Conservation (phyloP, 2,888 invertebrate species). For the Cheilosia vernalis region DNA sequence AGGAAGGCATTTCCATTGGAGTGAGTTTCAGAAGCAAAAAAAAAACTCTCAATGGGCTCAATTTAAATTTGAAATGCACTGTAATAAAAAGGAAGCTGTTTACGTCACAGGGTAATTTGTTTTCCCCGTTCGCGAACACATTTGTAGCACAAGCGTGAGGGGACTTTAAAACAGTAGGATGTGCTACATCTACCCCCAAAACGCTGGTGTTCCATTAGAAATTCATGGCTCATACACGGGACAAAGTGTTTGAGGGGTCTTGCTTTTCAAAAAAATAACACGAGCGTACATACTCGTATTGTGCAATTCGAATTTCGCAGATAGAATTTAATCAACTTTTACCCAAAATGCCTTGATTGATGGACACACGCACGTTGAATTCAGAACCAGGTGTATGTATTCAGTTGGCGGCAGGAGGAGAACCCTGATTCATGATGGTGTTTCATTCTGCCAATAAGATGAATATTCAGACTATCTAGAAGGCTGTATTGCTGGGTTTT, state of each 20-base stretch:
- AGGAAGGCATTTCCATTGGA: background rate
- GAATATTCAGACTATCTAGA: no score
- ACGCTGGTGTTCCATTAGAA: constrained; percentile 17
- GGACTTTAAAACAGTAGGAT: background rate
- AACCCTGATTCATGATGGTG: background rate
- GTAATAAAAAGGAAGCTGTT: constrained; percentile 26
- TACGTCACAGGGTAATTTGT: background rate
- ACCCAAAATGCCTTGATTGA: constrained; percentile 25
- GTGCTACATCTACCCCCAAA: constrained; percentile 5
- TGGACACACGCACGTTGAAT: constrained; percentile 18
- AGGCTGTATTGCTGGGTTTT: no score
- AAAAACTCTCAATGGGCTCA: constrained; percentile 4
- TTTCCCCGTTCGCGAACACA: background rate
- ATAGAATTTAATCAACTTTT: constrained; percentile 32
- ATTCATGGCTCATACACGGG: background rate
- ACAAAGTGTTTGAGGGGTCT: background rate
- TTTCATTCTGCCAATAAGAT: no score
- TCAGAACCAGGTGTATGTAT: background rate
- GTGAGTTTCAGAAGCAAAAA: background rate
- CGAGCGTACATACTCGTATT: background rate
- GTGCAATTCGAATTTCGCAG: constrained; percentile 24
- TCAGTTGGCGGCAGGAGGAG: background rate
- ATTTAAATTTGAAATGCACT: constrained; percentile 34
- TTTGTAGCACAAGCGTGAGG: background rate
- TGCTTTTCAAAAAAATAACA: background rate